Evolutionary conservation across 1,140 invertebrate genomes (phyloP), one percentile per base, ranked within the genome.

Genomic region (Calephelis nemesis): DNA sequence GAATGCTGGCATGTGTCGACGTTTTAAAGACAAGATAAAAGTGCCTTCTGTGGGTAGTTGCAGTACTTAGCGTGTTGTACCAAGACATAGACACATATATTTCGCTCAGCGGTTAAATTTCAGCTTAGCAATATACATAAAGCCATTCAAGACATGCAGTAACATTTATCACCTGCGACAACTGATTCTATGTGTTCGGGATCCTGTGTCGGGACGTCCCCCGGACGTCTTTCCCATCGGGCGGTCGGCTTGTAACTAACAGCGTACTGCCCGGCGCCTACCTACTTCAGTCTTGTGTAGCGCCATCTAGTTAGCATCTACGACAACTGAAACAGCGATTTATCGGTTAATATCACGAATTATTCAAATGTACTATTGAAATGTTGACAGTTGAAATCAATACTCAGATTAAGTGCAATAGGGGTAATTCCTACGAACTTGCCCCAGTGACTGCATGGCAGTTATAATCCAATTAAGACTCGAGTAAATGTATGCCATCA

Each of bases 171-270:
- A 86, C 85, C 86, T 87, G 81, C 83, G 78, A 71, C 70, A 84
- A 81, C 78, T 79, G 73, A 83, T 74, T 82, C 88, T 85, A 74
- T 87, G 88, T 67, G 83, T 71, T 71, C 86, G 81, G 67, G 87
- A 84, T 77, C 84, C 84, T 74, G 82, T 78, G 77, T 90, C 88
- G 72, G 81, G 77, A 40, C 87, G 85, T 64, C 88, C 87, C 47
- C 86, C 87, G 62, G 88, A 91, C 74, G 87, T 90, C 86, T 91
- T 91, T 74, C 88, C 88, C 88, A 91, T 91, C 81, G 83, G 85
- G 78, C 70, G 75, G 75, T 73, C 78, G 82, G 72, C 75, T 72
- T 62, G 66, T 75, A 64, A 79, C 79, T 79, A 77, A 69, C 76
- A 75, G 77, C 76, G 75, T 78, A 75, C 76, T 58, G 52, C 52